phyloP scores from a whole-genome alignment of 2,113 vertebrate species.

The Cyanistes caeruleus region DNA sequence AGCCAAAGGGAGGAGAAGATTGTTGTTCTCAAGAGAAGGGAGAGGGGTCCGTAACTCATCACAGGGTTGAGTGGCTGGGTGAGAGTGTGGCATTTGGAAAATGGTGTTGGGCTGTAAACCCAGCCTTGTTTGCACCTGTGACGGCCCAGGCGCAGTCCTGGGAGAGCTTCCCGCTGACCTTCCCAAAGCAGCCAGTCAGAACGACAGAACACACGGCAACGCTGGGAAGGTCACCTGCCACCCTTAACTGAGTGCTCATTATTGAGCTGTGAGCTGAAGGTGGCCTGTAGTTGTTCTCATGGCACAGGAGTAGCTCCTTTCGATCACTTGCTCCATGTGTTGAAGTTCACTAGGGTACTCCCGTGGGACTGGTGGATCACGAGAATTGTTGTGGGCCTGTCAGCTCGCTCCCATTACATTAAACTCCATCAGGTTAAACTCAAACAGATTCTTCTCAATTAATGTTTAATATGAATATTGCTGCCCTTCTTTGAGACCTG shows the following conservation, averaged over 20 bases:
- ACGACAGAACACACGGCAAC: fast-evolving
- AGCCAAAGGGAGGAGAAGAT: neutral
- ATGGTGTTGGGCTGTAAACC: neutral
- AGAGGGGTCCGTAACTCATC: neutral
- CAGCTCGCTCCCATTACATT: neutral
- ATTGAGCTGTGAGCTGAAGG: neutral
- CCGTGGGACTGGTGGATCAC: neutral
- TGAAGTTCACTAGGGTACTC: neutral
- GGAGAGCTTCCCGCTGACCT: neutral
- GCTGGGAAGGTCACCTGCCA: neutral
- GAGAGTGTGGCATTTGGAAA: neutral
- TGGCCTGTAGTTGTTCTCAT: neutral
- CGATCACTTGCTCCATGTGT: fast-evolving
- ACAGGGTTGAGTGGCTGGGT: neutral
- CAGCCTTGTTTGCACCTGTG: neutral
- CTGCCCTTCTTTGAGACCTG: neutral
- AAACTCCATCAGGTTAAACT: neutral
- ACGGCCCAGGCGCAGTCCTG: fast-evolving
- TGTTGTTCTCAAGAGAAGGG: neutral
- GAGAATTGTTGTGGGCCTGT: neutral
- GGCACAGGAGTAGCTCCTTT: neutral
- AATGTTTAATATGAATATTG: neutral
- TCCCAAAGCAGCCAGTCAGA: fast-evolving
- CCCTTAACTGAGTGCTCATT: fast-evolving
- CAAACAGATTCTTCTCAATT: neutral